These are phyloP conservation scores for Sabatieria punctata DNA, from an alignment of 2,888 invertebrate genomes.

Conservation along the genomic window DNA sequence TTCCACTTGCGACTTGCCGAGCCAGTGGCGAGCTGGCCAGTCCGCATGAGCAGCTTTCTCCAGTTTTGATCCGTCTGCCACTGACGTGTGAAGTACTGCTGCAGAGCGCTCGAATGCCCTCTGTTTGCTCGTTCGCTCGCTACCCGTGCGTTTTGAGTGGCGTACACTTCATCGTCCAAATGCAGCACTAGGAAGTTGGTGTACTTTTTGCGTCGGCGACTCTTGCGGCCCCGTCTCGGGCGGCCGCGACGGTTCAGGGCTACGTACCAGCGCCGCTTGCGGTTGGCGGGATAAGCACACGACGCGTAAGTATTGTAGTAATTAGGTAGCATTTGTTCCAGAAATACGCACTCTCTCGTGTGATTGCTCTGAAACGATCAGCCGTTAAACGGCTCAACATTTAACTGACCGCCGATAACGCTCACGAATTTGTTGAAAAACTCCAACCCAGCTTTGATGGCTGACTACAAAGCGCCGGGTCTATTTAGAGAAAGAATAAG, in stretches of 20 bases:
- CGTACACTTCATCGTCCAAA: constrained; percentile 11
- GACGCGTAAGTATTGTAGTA: constrained; percentile 31
- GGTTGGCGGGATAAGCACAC: constrained; percentile 21
- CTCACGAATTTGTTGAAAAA: too few relatives aligned
- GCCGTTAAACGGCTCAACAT: too few relatives aligned
- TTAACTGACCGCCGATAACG: too few relatives aligned
- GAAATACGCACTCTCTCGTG: constrained; percentile 27
- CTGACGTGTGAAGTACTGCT: constrained; percentile 31
- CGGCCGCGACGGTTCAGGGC: constrained; percentile 23
- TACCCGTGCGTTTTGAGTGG: too few relatives aligned
- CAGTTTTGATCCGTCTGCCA: constrained; percentile 20
- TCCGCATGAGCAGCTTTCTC: constrained; percentile 18
- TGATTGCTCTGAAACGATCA: neutral
- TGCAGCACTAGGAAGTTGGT: constrained; percentile 22
- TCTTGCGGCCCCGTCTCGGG: constrained; percentile 19
- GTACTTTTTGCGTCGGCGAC: constrained; percentile 20
- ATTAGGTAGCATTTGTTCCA: constrained; percentile 30
- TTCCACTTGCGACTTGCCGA: constrained; percentile 14
- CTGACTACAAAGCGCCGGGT: too few relatives aligned
- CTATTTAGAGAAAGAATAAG: too few relatives aligned
- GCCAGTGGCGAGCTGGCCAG: constrained; percentile 24
- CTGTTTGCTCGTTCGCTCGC: constrained; percentile 29
- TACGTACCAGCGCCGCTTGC: constrained; percentile 19
- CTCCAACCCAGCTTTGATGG: too few relatives aligned
- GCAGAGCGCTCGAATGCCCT: constrained; percentile 30